Evolutionary conservation across 2,113 vertebrate species (phyloP).

Genomic region (Pao palembangensis): DNA sequence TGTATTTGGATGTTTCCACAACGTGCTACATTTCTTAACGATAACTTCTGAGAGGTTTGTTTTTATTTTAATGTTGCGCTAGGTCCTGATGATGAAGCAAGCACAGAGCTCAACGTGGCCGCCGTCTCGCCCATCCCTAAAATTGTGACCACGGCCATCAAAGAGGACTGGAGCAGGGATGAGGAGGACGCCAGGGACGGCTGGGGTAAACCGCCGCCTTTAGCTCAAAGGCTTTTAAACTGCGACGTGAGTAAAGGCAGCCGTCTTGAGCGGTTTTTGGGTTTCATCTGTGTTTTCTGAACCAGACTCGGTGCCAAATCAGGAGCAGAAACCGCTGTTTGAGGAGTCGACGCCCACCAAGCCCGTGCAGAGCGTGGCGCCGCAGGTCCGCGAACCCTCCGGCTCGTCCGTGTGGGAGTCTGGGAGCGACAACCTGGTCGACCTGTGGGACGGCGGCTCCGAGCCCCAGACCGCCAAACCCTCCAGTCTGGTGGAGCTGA

Average conservation of each 20-base stretch:
- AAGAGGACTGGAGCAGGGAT: constrained; percentile 59
- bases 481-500: constrained; percentile 71
- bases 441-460: constrained; percentile 82
- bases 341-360: constrained; percentile 63
- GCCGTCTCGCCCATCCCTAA: constrained; percentile 65
- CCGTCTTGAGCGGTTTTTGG: too few species aligned
- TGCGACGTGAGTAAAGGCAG: neutral
- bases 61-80: neutral
- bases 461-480: constrained; percentile 57
- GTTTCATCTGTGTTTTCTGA: too few species aligned
- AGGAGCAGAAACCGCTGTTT: constrained; percentile 38
- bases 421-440: constrained; percentile 73
- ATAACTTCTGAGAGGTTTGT: neutral
- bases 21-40: too few species aligned
- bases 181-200: constrained; percentile 56
- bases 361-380: constrained; percentile 69
- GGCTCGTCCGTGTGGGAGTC: constrained; percentile 52
- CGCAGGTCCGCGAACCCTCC: constrained; percentile 60
- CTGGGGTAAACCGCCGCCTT: constrained; percentile 57
- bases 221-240: too few species aligned
- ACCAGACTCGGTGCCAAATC: constrained; percentile 53
- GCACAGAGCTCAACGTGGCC: constrained; percentile 55
- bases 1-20: too few species aligned
- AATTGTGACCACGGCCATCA: constrained; percentile 72
- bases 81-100: constrained; percentile 47